Evolutionary conservation across 2,888 invertebrate species (phyloP), one percentile per base, ranked within the genome.

Genomic region (Ischnus inquisitorius): DNA sequence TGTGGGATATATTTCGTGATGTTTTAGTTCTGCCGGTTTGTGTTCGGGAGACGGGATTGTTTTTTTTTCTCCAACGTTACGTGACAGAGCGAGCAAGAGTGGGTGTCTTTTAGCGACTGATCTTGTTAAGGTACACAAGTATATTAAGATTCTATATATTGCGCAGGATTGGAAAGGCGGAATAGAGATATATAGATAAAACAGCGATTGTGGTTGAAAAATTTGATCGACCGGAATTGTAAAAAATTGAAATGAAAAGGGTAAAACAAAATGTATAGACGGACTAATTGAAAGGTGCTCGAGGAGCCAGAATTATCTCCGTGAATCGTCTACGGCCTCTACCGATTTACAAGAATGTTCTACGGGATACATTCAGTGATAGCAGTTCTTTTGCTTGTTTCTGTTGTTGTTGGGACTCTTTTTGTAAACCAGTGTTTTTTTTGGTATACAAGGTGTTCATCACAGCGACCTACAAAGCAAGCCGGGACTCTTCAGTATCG

Each of bases 401-500:
- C 14, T 60, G n/a, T 25, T 57, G 14, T 57, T 60, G 57, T 14
- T 8, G 34, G 34, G 34, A 34, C 34, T 34, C 25, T 57, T 60
- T 28, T 69, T 69, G 57, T 22, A 57, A 46, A 14, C n/a, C 67
- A 39, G 68, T 83, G 78, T 39, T 68, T 48, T 43, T 60, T 69
- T 48, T 41, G 41, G 62, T 72, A 46, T 19, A 65, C 10, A 82
- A 86, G 80, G 86, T 87, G 84, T 88, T 90, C 88, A 92, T 92
- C 92, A 92, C 91, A 93, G 91, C 90, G 91, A 92, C 90, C 92
- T 93, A 93, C 91, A 87, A 93, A 93, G 93, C 93, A 93, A 93
- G 92, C 92, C 89, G 87, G 91, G 90, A 85, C 72, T 88, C 84
- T 88, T 90, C 86, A 91, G 87, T 87, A 89, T 84, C 86, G 89